phyloP scores from a whole-genome alignment of 2,888 invertebrate genomes.

The Tetanocera ferruginea region DNA sequence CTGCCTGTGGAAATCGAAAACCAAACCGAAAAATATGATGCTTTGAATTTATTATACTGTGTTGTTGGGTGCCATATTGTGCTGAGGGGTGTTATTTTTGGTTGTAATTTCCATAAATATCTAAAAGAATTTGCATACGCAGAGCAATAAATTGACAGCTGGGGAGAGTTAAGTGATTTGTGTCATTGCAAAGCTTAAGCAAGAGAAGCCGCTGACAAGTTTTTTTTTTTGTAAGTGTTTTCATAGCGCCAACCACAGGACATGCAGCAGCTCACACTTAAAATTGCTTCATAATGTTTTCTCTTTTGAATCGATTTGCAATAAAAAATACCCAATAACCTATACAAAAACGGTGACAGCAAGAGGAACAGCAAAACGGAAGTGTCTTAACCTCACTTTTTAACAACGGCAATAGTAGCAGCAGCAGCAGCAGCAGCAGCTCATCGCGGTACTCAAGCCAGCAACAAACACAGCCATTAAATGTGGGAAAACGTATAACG shows the following conservation, averaged over 20 bases:
- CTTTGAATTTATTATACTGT: no score
- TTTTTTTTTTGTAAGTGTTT: neutral
- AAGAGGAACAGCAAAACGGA: neutral
- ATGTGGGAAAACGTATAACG: slow-evolving; percentile 20
- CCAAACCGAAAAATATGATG: no score
- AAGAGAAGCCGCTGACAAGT: neutral
- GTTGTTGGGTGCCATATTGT: slow-evolving; percentile 51
- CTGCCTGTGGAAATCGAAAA: no score
- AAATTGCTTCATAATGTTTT: slow-evolving; percentile 43
- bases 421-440: neutral
- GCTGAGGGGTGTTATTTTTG: neutral
- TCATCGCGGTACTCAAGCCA: neutral
- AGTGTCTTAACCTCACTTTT: slow-evolving; percentile 10
- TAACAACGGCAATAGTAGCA: neutral
- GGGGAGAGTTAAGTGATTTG: neutral
- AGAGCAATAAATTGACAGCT: slow-evolving; percentile 14
- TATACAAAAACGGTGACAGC: neutral
- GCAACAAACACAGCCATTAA: slow-evolving; percentile 10
- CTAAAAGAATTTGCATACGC: slow-evolving; percentile 31
- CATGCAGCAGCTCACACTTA: no score
- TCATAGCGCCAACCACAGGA: neutral
- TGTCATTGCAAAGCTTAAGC: neutral
- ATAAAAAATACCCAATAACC: slow-evolving; percentile 61
- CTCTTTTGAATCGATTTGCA: slow-evolving; percentile 58
- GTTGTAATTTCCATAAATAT: slow-evolving; percentile 38